These are phyloP conservation scores for Cottus gobio DNA, from an alignment of 2,113 vertebrate species.

Conservation along the genomic window DNA sequence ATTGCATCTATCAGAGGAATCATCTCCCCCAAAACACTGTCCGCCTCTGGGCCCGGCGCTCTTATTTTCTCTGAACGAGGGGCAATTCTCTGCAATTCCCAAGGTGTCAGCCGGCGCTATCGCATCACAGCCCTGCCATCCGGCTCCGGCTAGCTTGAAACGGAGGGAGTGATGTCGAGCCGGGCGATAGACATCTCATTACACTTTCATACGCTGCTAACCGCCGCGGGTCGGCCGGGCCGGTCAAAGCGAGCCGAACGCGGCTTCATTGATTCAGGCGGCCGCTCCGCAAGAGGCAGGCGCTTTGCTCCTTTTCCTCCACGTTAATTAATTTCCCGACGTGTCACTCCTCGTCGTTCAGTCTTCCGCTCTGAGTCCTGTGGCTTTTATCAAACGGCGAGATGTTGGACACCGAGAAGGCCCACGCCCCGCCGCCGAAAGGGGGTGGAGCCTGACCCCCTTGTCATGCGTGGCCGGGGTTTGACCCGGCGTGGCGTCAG, in stretches of 20 bases:
- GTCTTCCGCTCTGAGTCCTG: too few relatives aligned
- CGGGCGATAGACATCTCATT: conserved; percentile 77
- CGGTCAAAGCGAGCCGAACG: conserved; percentile 61
- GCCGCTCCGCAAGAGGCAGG: conserved; percentile 59
- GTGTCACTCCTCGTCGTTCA: conserved; percentile 62
- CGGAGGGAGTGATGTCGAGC: conserved; percentile 33
- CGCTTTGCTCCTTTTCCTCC: conserved; percentile 46
- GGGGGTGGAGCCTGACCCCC: neutral
- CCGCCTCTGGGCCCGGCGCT: conserved; percentile 42
- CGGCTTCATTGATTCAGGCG: conserved; percentile 64
- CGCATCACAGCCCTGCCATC: conserved; percentile 56
- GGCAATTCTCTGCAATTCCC: conserved; percentile 64
- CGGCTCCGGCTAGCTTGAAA: conserved; percentile 49
- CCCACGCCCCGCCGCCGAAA: neutral
- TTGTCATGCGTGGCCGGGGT: conserved; percentile 28
- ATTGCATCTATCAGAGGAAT: conserved; percentile 68
- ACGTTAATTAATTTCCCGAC: conserved; percentile 80
- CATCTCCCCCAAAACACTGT: conserved; percentile 60
- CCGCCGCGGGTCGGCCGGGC: conserved; percentile 57
- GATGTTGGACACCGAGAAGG: conserved; percentile 50
- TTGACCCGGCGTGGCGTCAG: conserved; percentile 55
- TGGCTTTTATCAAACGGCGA: conserved; percentile 49
- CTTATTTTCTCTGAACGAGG: conserved; percentile 39
- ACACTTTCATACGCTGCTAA: conserved; percentile 74
- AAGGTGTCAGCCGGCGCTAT: conserved; percentile 62